Percentiles rank a stretch among this genome's conserved stretches.
phyloP scores from a whole-genome alignment of 2,113 vertebrate species.

The Haliaeetus leucogaster region DNA sequence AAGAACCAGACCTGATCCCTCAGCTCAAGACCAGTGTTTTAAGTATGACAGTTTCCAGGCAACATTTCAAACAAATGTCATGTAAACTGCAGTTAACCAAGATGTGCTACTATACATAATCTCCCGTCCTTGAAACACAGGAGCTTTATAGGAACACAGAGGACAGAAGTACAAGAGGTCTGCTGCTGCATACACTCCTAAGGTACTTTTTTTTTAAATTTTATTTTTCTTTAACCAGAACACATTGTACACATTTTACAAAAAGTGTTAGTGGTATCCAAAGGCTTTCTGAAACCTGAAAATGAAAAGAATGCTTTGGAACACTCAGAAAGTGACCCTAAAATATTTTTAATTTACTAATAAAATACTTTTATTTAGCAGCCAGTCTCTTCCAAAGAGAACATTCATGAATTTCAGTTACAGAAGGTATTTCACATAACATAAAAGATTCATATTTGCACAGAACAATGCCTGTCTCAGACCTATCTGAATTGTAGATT shows the following conservation, averaged over 20 bases:
- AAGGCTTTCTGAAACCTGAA: neutral
- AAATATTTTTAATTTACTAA: slow-evolving; percentile 6
- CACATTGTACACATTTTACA: neutral
- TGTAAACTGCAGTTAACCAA: neutral
- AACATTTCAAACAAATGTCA: slow-evolving; percentile 33
- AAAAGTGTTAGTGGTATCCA: neutral
- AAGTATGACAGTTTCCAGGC: slow-evolving; percentile 37
- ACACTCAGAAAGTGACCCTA: neutral
- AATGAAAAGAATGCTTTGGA: neutral
- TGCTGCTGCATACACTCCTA: neutral
- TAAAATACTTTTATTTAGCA: neutral
- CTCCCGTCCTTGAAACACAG: slow-evolving; percentile 30
- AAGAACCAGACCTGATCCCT: slow-evolving; percentile 10
- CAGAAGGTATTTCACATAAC: neutral
- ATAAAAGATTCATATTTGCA: neutral
- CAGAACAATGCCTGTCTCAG: neutral
- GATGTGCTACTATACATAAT: neutral
- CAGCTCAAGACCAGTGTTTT: neutral
- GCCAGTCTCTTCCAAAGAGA: neutral
- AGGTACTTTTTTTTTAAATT: neutral
- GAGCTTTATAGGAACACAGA: neutral
- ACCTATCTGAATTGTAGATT: neutral
- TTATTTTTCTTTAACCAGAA: neutral
- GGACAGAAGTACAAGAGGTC: neutral
- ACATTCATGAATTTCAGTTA: neutral